phyloP scores from a whole-genome alignment of 2,797 vertebrate genomes.

The Myiotriccus ornatus region DNA sequence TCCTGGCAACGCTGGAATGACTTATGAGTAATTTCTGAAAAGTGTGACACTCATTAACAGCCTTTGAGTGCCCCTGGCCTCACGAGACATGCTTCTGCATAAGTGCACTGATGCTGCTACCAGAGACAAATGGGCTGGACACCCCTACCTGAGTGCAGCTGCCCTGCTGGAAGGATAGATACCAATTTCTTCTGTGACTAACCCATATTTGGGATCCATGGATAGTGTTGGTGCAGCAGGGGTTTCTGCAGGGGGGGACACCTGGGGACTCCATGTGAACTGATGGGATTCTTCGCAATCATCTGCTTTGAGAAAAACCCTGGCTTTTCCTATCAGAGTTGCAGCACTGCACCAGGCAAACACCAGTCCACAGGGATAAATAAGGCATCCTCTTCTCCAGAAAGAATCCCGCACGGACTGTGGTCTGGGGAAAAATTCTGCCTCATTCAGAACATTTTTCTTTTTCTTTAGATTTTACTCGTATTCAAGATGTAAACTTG shows the following conservation, averaged over 20 bases:
- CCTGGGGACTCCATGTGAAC: neutral
- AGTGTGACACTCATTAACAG: neutral
- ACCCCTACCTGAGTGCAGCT: fast-evolving
- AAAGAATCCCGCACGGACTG: fast-evolving
- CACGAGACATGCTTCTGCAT: neutral
- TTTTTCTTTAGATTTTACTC: neutral
- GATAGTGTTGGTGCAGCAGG: neutral
- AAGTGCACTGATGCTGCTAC: neutral
- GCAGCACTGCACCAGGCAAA: neutral
- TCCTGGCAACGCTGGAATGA: neutral
- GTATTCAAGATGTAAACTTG: neutral
- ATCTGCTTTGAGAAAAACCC: neutral
- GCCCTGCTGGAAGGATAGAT: neutral
- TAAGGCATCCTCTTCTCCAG: neutral
- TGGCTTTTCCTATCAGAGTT: neutral
- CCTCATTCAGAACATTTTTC: neutral
- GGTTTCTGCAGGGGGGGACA: fast-evolving
- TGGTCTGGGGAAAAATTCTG: neutral
- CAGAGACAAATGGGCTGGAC: neutral
- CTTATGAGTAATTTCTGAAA: neutral
- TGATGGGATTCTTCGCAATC: neutral
- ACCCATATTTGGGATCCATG: neutral
- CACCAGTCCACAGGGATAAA: neutral
- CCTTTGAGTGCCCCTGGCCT: neutral
- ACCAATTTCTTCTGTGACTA: neutral